A percentile compares a stretch with the other conserved stretches of the same genome.
Evolutionary conservation across 2,888 invertebrate genomes (phyloP).

Genomic region (Adelognathus sp.): DNA sequence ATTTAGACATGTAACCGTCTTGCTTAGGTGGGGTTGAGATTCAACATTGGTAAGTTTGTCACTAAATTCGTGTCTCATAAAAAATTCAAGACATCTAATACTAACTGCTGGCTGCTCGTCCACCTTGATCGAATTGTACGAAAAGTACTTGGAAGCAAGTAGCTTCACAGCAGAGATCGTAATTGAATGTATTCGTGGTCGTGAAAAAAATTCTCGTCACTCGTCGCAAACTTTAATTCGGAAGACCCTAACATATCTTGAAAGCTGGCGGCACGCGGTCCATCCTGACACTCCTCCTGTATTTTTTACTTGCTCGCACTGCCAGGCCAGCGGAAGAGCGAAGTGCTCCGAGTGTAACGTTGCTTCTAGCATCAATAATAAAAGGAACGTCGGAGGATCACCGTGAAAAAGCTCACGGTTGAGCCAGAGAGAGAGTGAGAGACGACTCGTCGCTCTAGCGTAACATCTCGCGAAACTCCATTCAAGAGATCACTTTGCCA

Average conservation of each 20-base stretch:
- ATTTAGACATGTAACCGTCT: too few species aligned
- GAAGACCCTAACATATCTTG: neutral
- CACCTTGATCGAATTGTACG: too few species aligned
- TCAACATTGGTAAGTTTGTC: too few species aligned
- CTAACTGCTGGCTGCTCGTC: too few species aligned
- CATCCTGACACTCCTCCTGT: neutral
- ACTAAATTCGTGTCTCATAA: too few species aligned
- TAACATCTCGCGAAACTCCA: constrained; percentile 46
- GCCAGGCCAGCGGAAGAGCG: neutral
- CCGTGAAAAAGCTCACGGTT: constrained; percentile 30
- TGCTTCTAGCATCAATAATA: constrained; percentile 42
- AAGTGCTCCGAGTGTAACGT: neutral
- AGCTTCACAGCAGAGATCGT: too few species aligned
- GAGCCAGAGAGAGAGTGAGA: too few species aligned
- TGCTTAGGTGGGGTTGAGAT: too few species aligned
- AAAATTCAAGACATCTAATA: too few species aligned
- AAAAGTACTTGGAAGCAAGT: too few species aligned
- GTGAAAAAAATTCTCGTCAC: neutral
- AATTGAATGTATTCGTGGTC: too few species aligned
- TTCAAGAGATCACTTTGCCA: constrained; percentile 72
- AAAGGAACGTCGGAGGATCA: constrained; percentile 42
- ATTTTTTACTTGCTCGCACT: neutral
- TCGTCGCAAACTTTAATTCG: constrained; percentile 3
- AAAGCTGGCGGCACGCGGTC: constrained; percentile 15
- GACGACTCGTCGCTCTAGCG: constrained; percentile 41